A percentile compares a stretch with the other conserved stretches of the same genome.
These are phyloP conservation scores for Gymnopithys bicolor DNA, from an alignment of 2,797 vertebrate species.

Conservation along the genomic window DNA sequence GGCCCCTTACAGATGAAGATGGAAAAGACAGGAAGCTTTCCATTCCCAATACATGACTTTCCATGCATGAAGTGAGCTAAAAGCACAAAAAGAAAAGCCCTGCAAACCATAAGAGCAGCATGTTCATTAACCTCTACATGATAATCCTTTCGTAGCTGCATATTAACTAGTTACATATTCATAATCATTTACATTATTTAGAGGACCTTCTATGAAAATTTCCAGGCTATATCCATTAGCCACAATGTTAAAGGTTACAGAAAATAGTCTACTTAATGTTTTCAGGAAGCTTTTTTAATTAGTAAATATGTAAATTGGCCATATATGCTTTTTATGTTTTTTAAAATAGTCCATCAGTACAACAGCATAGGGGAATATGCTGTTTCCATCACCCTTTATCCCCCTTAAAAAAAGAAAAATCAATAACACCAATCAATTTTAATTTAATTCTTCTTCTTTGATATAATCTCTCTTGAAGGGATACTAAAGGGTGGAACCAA, in stretches of 20 bases:
- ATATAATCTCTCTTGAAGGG: conserved; percentile 68
- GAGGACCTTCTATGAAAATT: conserved; percentile 81
- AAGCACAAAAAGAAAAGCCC: conserved; percentile 75
- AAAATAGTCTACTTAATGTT: conserved; percentile 84
- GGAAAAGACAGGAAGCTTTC: conserved; percentile 64
- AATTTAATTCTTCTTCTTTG: conserved; percentile 68
- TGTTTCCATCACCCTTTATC: conserved; percentile 31
- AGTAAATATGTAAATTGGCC: conserved; percentile 84
- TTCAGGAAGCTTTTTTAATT: conserved; percentile 83
- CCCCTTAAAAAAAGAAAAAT: not conserved
- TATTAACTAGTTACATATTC: conserved; percentile 88
- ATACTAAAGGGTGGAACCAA: conserved; percentile 55
- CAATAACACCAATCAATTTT: conserved; percentile 64
- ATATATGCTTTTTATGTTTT: conserved; percentile 71
- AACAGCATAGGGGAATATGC: conserved; percentile 29
- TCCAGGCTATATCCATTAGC: conserved; percentile 84
- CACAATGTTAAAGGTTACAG: conserved; percentile 82
- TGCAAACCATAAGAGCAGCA: conserved; percentile 77
- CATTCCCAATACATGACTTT: conserved; percentile 66
- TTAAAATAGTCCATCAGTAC: conserved; percentile 65
- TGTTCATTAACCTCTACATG: conserved; percentile 86
- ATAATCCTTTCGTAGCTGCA: conserved; percentile 83
- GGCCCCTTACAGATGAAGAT: conserved; percentile 42
- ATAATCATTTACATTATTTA: conserved; percentile 88
- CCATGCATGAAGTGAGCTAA: conserved; percentile 78